Evolutionary conservation across 2,888 invertebrate species (phyloP).

Genomic region (Neoscelio sp.): DNA sequence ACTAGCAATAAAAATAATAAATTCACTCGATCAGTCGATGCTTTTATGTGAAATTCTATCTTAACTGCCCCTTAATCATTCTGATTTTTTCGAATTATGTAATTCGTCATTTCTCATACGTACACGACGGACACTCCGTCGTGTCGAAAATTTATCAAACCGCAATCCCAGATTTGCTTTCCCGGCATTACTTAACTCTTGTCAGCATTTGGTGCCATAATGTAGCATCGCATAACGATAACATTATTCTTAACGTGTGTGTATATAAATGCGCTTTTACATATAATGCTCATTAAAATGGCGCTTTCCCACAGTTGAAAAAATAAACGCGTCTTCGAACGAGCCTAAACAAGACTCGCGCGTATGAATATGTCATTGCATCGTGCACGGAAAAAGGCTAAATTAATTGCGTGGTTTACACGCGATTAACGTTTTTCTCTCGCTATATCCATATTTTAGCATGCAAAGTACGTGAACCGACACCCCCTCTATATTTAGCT

Average conservation of each 20-base stretch:
- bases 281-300: conserved; percentile 6
- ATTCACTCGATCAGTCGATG: conserved; percentile 22
- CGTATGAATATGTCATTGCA: conserved; percentile 61
- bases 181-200: background rate
- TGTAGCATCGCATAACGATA: too few species aligned
- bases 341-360: conserved; percentile 38
- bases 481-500: conserved; percentile 31
- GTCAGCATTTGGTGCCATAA: too few species aligned
- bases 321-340: conserved; percentile 16
- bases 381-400: conserved; percentile 42
- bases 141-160: conserved; percentile 6
- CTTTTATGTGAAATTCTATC: conserved; percentile 26
- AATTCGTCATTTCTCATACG: too few species aligned
- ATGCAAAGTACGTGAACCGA: conserved; percentile 48
- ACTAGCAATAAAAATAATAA: conserved; percentile 24
- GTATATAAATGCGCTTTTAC: conserved; percentile 1
- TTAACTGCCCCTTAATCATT: conserved; percentile 19
- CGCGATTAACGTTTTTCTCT: conserved; percentile 60
- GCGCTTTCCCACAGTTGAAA: conserved; percentile 49
- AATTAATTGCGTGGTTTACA: conserved; percentile 61
- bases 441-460: conserved; percentile 59
- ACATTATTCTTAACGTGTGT: too few species aligned
- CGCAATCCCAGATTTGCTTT: too few species aligned
- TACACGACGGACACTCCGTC: too few species aligned
- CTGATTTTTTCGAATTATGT: too few species aligned